A percentile compares a stretch with the other conserved stretches of the same genome.
Conservation (phyloP, 2,113 vertebrate genomes). For the Turnix velox region DNA sequence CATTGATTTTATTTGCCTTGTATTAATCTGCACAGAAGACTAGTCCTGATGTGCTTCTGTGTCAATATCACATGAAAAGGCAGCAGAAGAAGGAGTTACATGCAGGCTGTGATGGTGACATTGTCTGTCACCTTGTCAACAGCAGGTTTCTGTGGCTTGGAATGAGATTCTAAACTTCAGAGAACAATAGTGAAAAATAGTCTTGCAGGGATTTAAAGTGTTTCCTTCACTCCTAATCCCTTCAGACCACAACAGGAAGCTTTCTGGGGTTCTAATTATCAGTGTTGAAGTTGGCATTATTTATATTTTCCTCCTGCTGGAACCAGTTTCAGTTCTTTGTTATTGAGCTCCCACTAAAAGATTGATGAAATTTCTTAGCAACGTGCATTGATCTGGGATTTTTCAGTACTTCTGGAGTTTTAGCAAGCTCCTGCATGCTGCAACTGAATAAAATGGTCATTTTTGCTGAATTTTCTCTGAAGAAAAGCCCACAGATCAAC, state of each 20-base stretch:
- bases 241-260: background rate
- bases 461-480: background rate
- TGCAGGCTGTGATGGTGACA: background rate
- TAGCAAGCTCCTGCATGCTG: background rate
- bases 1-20: conserved; percentile 20
- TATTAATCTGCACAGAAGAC: background rate
- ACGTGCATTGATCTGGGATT: background rate
- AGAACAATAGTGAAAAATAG: background rate
- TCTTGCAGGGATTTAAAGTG: background rate
- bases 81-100: background rate
- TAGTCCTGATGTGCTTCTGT: background rate
- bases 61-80: background rate
- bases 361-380: background rate
- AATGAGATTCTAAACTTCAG: background rate
- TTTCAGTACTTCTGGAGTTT: background rate
- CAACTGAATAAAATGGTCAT: background rate
- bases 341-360: background rate
- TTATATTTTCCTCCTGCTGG: background rate
- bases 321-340: background rate
- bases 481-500: background rate
- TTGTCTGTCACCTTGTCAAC: background rate
- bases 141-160: background rate
- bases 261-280: background rate
- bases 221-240: background rate
- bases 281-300: background rate